A percentile compares a stretch with the other conserved stretches of the same genome.
Evolutionary conservation across 2,797 vertebrate species (phyloP).

Genomic region (Aselliscus stoliczkanus): DNA sequence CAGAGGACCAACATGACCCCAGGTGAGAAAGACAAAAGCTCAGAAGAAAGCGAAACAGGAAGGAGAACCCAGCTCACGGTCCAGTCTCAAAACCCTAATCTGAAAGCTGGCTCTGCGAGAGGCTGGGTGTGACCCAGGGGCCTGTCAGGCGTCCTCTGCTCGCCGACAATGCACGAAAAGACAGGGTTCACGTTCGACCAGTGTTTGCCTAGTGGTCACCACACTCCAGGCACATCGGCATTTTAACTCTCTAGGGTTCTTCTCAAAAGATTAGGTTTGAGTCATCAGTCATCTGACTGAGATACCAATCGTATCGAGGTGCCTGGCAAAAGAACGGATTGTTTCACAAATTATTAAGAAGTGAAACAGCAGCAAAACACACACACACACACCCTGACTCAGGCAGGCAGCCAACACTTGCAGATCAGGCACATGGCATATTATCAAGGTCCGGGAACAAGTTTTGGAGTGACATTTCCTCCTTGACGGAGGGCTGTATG

Average conservation of each 20-base stretch:
- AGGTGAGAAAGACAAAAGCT: too few species aligned
- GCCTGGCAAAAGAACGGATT: neutral
- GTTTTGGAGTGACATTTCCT: too few species aligned
- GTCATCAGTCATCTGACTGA: too few species aligned
- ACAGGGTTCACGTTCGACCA: accelerated
- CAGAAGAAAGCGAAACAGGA: too few species aligned
- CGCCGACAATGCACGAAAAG: accelerated
- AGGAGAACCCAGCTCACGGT: accelerated
- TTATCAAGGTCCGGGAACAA: accelerated
- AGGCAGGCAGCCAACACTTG: neutral
- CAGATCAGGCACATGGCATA: accelerated
- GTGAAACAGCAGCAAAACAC: neutral
- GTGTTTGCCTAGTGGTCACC: accelerated
- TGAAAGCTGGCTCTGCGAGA: accelerated
- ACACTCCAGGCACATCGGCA: accelerated
- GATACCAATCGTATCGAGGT: too few species aligned
- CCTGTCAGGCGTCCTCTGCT: accelerated
- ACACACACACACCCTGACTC: neutral
- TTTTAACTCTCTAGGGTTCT: neutral
- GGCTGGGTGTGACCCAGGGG: accelerated
- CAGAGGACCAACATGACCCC: neutral
- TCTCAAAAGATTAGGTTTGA: neutral
- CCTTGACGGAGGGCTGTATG: neutral
- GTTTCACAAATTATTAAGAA: neutral
- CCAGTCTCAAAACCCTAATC: neutral